Percentiles rank a stretch among this genome's conserved stretches.
Conservation (phyloP, 2,113 vertebrate species). For the Chionomys nivalis region DNA sequence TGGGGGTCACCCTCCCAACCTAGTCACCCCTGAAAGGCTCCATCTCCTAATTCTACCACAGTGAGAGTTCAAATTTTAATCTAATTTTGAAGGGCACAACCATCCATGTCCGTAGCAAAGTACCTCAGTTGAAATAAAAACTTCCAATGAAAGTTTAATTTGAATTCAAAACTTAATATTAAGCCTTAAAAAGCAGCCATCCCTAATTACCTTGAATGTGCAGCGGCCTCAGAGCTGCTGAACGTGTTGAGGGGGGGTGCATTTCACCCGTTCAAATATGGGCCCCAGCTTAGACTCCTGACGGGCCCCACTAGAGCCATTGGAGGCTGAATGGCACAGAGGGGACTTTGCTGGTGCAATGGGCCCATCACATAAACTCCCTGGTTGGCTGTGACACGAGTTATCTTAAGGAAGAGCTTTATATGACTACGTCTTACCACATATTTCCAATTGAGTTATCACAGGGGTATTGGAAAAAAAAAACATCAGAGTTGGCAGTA, state of each 20-base stretch:
- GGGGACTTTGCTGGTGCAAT: background rate
- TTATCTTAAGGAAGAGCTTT: conserved; percentile 61
- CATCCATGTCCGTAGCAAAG: background rate
- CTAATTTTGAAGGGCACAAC: background rate
- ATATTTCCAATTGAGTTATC: conserved; percentile 78
- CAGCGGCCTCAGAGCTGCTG: background rate
- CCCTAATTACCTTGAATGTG: conserved; percentile 40
- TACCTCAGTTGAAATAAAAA: background rate
- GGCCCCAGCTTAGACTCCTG: conserved; percentile 7
- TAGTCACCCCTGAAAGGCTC: too few relatives aligned
- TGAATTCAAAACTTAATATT: conserved; percentile 36
- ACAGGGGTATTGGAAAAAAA: conserved; percentile 71
- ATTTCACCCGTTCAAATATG: conserved; percentile 40
- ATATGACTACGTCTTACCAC: conserved; percentile 48
- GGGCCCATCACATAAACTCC: conserved; percentile 56
- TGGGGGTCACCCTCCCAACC: background rate
- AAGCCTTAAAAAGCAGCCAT: conserved; percentile 52
- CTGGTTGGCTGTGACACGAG: conserved; percentile 63
- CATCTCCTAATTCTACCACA: background rate
- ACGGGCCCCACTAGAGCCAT: conserved; percentile 6
- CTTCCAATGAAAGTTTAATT: conserved; percentile 61
- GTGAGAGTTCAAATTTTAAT: background rate
- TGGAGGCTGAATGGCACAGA: background rate
- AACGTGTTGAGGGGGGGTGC: background rate
- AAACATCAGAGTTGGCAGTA: conserved; percentile 74